Evolutionary conservation across 2,113 vertebrate species (phyloP).

Genomic region (Zingel zingel): DNA sequence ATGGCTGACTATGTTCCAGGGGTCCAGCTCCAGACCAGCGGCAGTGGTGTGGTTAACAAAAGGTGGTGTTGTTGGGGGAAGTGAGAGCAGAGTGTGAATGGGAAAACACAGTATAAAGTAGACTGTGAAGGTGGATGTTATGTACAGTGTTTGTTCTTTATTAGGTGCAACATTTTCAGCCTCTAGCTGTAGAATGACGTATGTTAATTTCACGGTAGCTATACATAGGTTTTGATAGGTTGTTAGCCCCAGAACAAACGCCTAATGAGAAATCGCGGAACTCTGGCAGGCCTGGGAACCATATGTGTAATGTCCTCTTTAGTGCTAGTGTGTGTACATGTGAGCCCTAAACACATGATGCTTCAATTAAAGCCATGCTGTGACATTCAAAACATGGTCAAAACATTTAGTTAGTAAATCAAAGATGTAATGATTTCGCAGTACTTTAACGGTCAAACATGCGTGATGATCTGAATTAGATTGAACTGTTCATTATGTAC

Average conservation of each 20-base stretch:
- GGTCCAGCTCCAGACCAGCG: neutral
- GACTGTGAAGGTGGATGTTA: neutral
- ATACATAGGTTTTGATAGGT: constrained; percentile 6
- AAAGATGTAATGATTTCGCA: constrained; percentile 10
- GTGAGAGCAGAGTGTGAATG: neutral
- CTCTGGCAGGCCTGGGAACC: neutral
- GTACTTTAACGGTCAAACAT: neutral
- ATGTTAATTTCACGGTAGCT: neutral
- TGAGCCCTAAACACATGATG: neutral
- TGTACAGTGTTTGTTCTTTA: neutral
- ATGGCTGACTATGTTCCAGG: neutral
- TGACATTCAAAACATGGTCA: constrained; percentile 2
- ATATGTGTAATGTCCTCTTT: neutral
- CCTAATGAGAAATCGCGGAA: neutral
- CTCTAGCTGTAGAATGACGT: neutral
- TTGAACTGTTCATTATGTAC: neutral
- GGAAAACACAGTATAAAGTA: neutral
- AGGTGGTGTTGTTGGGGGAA: neutral
- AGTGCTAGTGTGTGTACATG: neutral
- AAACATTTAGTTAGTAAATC: neutral
- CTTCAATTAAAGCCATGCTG: constrained; percentile 3
- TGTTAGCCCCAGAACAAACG: neutral
- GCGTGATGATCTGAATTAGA: neutral
- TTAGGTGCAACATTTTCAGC: neutral
- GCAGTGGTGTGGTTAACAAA: neutral